Evolutionary conservation across 37 sponge, comb jelly and placozoan species (phyloP), one percentile per base, ranked within the genome.

Genomic region (Lycopodina hypogea): DNA sequence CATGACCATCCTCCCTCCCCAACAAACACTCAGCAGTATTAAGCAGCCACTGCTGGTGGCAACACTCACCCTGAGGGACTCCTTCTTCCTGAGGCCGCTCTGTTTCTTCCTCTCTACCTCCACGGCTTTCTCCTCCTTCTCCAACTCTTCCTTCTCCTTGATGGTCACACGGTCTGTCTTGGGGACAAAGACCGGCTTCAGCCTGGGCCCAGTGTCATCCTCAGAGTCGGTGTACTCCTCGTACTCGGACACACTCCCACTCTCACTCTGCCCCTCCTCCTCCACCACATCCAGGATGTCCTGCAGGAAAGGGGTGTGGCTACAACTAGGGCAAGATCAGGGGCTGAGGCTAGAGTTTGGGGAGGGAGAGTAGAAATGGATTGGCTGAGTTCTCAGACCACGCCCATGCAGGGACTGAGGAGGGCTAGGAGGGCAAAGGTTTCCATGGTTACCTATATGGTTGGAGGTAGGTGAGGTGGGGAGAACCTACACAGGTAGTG

Each of bases 151-250:
- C 52, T 66, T 51, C 71, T 82, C 84, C 30, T 82, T 56, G 17
- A 93, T 82, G 15, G 94, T 93, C 51, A 89, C 78, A 3, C 94
- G 67, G 48, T 93, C 94, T 72, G 55, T 40, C 76, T 90, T 93
- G 76, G 32, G 70, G 17, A 97, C 94, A 92, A 97, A 97, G 12
- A 97, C 98, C 32, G 98, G 98, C 72, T 97, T 97, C 39, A 97
- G 73, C 35, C 98, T 77, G 23, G 95, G 93, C 26, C 92, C 95
- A n/a, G 66, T 59, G 35, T 97, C 98, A 69, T 97, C 95, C 55
- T 97, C 97, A 30, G 92, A 94, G 67, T 97, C 97, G 34, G 77
- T 87, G 74, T 93, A 97, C 60, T 97, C 97, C 57, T 97, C 97
- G 59, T 94, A 94, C 62, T 97, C 95, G 62, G 92, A 91, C 19